phyloP scores from a whole-genome alignment of 2,797 vertebrate genomes.

The Pelobates cultripes region DNA sequence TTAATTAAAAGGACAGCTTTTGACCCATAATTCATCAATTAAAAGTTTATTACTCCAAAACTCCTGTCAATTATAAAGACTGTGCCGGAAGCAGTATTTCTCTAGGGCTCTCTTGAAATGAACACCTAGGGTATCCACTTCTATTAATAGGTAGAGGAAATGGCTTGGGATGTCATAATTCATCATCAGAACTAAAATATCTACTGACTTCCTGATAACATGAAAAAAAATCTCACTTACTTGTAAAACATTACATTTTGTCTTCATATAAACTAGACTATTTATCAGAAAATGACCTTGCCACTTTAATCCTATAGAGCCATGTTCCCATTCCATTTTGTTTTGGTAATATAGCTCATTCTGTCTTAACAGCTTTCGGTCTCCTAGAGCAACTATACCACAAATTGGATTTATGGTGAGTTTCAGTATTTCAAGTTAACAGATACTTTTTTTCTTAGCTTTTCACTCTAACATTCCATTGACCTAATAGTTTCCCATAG shows the following conservation, averaged over 20 bases:
- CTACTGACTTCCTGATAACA: constrained; percentile 53
- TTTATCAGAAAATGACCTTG: constrained; percentile 58
- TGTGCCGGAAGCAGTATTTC: constrained; percentile 55
- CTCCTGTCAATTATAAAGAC: constrained; percentile 55
- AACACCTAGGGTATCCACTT: constrained; percentile 54
- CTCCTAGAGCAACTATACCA: constrained; percentile 25
- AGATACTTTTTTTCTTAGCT: background rate
- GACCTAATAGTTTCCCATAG: constrained; percentile 12
- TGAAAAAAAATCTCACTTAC: constrained; percentile 55
- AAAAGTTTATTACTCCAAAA: constrained; percentile 53
- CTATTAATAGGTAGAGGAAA: constrained; percentile 63
- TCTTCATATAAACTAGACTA: constrained; percentile 43
- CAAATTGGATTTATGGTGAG: constrained; percentile 38
- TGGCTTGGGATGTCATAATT: constrained; percentile 61
- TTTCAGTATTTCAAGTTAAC: constrained; percentile 33
- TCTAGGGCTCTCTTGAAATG: constrained; percentile 58
- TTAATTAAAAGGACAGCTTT: constrained; percentile 18
- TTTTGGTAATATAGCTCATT: constrained; percentile 40
- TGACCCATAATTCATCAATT: constrained; percentile 51
- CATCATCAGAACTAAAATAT: constrained; percentile 62
- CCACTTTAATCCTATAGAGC: constrained; percentile 53
- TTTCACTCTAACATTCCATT: constrained; percentile 1
- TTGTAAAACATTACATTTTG: constrained; percentile 60
- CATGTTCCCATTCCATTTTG: constrained; percentile 57
- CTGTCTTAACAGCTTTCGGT: constrained; percentile 36